Base-by-base conservation (phyloP, 1,140 invertebrate species). In the Drosophila jambulina region DNA sequence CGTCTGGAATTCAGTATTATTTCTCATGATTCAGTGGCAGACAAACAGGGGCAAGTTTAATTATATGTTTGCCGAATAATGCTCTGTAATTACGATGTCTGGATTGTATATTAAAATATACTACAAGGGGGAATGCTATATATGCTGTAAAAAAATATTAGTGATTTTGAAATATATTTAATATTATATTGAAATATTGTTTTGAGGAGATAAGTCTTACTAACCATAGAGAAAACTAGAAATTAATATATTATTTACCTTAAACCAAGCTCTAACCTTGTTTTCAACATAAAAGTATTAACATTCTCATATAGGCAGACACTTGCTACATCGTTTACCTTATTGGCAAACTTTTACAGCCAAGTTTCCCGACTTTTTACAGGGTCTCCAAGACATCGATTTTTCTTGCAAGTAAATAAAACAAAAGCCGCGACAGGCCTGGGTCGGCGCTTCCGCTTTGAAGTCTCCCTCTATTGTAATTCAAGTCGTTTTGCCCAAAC, bases 401-500 rank as follows among this genome's bases (percentile, higher is more conserved):
- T 72, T 72, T 72, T 58, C 68, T 60, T 40, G 21, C 65, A 49
- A 34, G 51, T 42, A 68, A 71, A 69, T 25, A 57, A 57, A 71
- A 70, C 40, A 72, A 42, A 49, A 42, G 21, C 53, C 53, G 53
- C 53, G 8, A 54, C 53, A 54, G 17, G 51, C 51, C 19, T 36
- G 19, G 19, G 32, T 71, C 67, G 69, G 68, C 34, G 7, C 7
- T 58, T 40, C 64, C 64, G 29, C 68, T 71, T 71, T 71, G 68
- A 71, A 69, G 68, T 71, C 64, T 54, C 25, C 54, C 62, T 29
- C 48, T 72, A 49, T 72, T 72, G 69, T 72, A 72, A 72, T 72
- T 70, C 53, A 72, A 72, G 67, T 72, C 65, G 51, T 43, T 48
- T 57, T 69, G 68, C 64, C 49, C 64, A 69, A 69, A 71, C 68